Conservation (phyloP, 35 echinoderm and acorn worm genomes). For the Amphiura filiformis region DNA sequence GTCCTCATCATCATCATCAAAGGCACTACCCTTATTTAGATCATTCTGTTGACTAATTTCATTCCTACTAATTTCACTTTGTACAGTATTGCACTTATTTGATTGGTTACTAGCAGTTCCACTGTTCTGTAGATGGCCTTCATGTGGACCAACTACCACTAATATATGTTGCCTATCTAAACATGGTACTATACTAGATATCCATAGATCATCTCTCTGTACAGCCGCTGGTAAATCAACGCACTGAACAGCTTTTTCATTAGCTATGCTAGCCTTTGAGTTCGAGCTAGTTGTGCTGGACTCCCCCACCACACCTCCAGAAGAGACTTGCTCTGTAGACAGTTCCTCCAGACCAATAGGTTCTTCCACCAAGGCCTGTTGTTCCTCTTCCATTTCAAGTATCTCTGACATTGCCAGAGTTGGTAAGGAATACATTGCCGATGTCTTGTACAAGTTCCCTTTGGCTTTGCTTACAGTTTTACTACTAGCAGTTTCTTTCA, state of each 20-base stretch:
- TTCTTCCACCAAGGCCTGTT: constrained; percentile 24
- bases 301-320: background rate
- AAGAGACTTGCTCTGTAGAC: background rate
- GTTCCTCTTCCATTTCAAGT: constrained; percentile 55
- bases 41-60: constrained; percentile 40
- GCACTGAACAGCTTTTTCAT: constrained; percentile 48
- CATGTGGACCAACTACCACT: constrained; percentile 51
- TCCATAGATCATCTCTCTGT: constrained; percentile 45
- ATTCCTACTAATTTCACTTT: constrained; percentile 17
- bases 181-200: constrained; percentile 22
- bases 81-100: constrained; percentile 18
- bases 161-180: constrained; percentile 52
- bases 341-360: constrained; percentile 18
- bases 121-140: constrained; percentile 33
- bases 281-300: background rate
- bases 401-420: constrained; percentile 44
- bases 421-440: constrained; percentile 33
- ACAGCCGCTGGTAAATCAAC: constrained; percentile 29
- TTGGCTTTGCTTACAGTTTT: constrained; percentile 38
- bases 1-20: constrained; percentile 12
- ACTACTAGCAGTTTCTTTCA: background rate
- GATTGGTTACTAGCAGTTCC: constrained; percentile 16
- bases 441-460: constrained; percentile 17
- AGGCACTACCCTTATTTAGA: constrained; percentile 46
- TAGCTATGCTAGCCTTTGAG: background rate